Evolutionary conservation across 2,797 vertebrate genomes (phyloP).

Genomic region (Fratercula arctica): DNA sequence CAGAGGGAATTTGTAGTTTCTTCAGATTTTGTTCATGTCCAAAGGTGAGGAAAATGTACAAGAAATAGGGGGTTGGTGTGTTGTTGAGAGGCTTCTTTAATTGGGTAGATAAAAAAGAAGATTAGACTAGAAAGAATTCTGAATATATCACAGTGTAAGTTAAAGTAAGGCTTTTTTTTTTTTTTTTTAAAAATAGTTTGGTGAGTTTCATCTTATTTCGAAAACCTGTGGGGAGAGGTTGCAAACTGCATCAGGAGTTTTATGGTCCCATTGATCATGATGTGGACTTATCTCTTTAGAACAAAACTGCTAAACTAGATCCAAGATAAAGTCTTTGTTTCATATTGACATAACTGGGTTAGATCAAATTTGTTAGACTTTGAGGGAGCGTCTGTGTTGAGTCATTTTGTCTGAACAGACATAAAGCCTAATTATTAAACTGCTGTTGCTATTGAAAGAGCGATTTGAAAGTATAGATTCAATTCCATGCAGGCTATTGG

Average conservation of each 20-base stretch:
- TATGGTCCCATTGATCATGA: slow-evolving; percentile 64
- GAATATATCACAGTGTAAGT: background rate
- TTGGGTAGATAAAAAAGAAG: background rate
- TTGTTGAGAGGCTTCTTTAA: slow-evolving; percentile 13
- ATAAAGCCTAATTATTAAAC: slow-evolving; percentile 71
- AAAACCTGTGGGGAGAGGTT: slow-evolving; percentile 47
- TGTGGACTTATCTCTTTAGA: slow-evolving; percentile 71
- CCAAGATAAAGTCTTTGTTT: slow-evolving; percentile 77
- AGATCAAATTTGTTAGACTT: slow-evolving; percentile 72
- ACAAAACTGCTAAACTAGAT: slow-evolving; percentile 69
- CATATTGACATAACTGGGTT: slow-evolving; percentile 75
- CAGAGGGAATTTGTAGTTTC: background rate
- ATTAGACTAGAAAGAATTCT: background rate
- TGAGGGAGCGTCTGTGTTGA: slow-evolving; percentile 52
- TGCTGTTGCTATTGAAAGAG: slow-evolving; percentile 50
- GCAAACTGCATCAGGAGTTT: slow-evolving; percentile 60
- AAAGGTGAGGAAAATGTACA: background rate
- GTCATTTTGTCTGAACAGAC: slow-evolving; percentile 65
- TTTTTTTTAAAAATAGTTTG: background rate
- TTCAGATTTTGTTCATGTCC: background rate
- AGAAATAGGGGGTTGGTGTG: background rate
- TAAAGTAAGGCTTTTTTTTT: background rate
- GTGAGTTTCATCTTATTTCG: slow-evolving; percentile 25
- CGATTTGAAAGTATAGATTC: slow-evolving; percentile 30
- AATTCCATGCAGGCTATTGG: background rate